These are phyloP conservation scores for Streptopelia turtur DNA, from an alignment of 2,797 vertebrate species.

Conservation along the genomic window DNA sequence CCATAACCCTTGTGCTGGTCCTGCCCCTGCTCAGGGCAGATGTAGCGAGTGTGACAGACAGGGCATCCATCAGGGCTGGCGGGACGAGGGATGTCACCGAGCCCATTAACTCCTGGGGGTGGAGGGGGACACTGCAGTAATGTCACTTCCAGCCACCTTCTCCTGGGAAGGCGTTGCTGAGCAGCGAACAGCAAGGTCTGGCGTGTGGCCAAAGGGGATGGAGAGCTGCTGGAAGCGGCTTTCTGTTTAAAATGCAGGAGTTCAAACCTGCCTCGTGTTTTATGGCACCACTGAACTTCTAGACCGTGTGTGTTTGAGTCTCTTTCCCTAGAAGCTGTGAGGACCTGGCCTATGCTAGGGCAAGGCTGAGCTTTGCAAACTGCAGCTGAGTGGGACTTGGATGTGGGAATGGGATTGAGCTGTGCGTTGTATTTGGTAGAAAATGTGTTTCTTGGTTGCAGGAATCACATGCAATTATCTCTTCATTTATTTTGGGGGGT, in stretches of 20 bases:
- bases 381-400: fast-evolving
- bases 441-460: too few species aligned
- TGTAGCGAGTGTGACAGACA: background rate
- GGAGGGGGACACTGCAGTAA: background rate
- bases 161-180: background rate
- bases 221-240: background rate
- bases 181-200: background rate
- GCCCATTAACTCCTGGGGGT: background rate
- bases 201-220: background rate
- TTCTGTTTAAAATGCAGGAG: background rate
- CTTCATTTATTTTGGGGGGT: too few species aligned
- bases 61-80: background rate
- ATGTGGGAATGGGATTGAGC: background rate
- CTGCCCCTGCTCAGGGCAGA: background rate
- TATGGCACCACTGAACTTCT: background rate
- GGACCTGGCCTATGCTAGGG: background rate
- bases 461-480: too few species aligned
- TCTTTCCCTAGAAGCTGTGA: background rate
- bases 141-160: background rate
- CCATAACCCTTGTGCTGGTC: fast-evolving
- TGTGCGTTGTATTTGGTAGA: background rate
- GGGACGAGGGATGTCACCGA: fast-evolving
- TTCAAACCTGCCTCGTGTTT: background rate
- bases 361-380: background rate
- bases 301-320: background rate